Conservation (phyloP, 2,797 vertebrate species). For the Malacoctenus gilli region DNA sequence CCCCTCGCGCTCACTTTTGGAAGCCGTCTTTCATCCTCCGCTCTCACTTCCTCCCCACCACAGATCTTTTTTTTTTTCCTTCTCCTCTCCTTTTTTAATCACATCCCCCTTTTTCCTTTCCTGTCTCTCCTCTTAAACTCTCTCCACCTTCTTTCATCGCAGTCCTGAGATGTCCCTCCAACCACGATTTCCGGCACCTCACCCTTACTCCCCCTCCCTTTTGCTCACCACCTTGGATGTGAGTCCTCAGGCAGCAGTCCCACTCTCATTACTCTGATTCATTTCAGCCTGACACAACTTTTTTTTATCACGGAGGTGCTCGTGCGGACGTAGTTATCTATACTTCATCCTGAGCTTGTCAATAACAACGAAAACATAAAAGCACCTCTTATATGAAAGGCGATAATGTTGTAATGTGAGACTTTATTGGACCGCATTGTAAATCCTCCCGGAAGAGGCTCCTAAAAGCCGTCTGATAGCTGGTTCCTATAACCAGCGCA, state of each 20-base stretch:
- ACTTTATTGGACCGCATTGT: constrained; percentile 39
- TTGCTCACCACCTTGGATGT: constrained; percentile 47
- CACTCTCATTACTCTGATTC: constrained; percentile 56
- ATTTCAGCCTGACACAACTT: constrained; percentile 35
- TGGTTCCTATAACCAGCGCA: constrained; percentile 16
- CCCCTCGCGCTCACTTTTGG: constrained; percentile 42
- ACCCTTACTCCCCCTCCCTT: constrained; percentile 24
- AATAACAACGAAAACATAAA: constrained; percentile 41
- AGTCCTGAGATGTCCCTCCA: too few species aligned
- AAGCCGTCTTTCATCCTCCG: constrained; percentile 48
- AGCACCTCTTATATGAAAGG: constrained; percentile 30
- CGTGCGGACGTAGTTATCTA: constrained; percentile 22
- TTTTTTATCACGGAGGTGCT: constrained; percentile 44
- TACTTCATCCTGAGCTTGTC: constrained; percentile 17
- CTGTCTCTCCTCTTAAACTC: neutral
- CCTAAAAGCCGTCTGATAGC: constrained; percentile 18
- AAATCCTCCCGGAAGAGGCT: constrained; percentile 35
- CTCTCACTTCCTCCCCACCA: constrained; percentile 31
- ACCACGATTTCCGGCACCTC: constrained; percentile 35
- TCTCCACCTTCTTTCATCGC: constrained; percentile 36
- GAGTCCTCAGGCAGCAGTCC: constrained; percentile 43
- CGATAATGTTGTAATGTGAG: constrained; percentile 23
- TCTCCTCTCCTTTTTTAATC: constrained; percentile 27
- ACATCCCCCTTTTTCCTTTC: constrained; percentile 12
- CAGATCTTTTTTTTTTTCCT: constrained; percentile 30